Conservation (phyloP, 1,140 invertebrate species). For the Goniozus legneri region DNA sequence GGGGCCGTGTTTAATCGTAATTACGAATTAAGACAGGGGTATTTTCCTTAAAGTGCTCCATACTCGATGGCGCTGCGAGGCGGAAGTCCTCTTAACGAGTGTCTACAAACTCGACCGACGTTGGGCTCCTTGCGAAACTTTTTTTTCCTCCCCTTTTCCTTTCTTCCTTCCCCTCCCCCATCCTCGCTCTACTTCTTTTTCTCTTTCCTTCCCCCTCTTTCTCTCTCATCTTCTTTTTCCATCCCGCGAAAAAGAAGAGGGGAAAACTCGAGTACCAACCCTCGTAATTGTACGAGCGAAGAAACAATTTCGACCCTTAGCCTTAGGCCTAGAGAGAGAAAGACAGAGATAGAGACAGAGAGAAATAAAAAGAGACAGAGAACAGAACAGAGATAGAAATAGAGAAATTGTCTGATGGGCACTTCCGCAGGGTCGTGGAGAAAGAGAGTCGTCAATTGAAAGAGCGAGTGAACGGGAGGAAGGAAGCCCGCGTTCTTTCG, state of each 20-base stretch:
- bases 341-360: neutral
- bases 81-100: constrained; percentile 14
- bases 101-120: constrained; percentile 8
- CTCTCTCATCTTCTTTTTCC: neutral
- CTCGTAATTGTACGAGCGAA: constrained; percentile 24
- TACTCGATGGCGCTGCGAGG: too few species aligned
- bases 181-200: too few species aligned
- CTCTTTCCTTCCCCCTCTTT: too few species aligned
- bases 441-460: neutral
- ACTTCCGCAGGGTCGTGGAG: constrained; percentile 20
- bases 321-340: neutral
- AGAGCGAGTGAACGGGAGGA: neutral
- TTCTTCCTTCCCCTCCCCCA: too few species aligned
- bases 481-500: neutral
- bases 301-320: constrained; percentile 25
- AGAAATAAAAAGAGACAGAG: neutral
- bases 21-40: too few species aligned
- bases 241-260: neutral
- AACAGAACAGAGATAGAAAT: neutral
- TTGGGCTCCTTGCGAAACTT: constrained; percentile 1
- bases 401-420: constrained; percentile 22
- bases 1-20: too few species aligned
- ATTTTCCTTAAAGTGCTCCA: too few species aligned
- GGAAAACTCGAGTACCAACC: constrained; percentile 8
- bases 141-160: too few species aligned